Evolutionary conservation across 1,140 invertebrate species (phyloP), one percentile per base, ranked within the genome.

Genomic region (Amphibalanus amphitrite): DNA sequence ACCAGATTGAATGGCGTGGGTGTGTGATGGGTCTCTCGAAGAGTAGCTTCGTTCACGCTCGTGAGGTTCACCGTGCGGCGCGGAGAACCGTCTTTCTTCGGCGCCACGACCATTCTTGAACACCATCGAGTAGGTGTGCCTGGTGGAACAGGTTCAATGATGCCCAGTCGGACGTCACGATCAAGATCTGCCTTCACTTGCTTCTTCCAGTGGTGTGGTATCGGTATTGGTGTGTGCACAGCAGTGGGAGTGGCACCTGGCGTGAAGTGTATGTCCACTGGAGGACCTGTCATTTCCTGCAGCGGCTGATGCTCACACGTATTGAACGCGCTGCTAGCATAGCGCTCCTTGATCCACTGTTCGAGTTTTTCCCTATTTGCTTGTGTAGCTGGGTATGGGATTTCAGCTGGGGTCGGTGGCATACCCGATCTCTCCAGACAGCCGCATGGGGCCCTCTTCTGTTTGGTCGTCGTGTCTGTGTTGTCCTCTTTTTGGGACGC

Each of bases 151-250:
- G 69, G 67, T 40, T 72, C 17, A 13, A 72, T n/a, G 69, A 72
- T 65, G 8, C 69, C 72, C n/a, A n/a, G 30, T n/a, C 28, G 69
- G n/a, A 69, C 29, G 29, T 72, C 72, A 29, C 30, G 59, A 6
- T 72, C 69, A n/a, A 72, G n/a, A 29, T 72, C 69, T 25, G 72
- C 69, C 59, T 72, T 72, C 3, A 72, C 33, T 28, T 72, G n/a
- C 69, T 28, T 40, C 40, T 64, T 59, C 72, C 29, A 72, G 40
- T 72, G 69, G 23, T 71, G 70, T n/a, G 71, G 71, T 26, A 72
- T 38, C 0, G 38, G 33, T 6, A 67, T 64, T 13, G 71, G 71
- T n/a, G 67, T 71, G 71, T 72, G 69, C 30, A 33, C 69, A 1
- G 71, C 67, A 3, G 69, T 69, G 6, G 67, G 69, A 28, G 67